Evolutionary conservation across 2,888 invertebrate species (phyloP).

Genomic region (Mechanitis messenoides): DNA sequence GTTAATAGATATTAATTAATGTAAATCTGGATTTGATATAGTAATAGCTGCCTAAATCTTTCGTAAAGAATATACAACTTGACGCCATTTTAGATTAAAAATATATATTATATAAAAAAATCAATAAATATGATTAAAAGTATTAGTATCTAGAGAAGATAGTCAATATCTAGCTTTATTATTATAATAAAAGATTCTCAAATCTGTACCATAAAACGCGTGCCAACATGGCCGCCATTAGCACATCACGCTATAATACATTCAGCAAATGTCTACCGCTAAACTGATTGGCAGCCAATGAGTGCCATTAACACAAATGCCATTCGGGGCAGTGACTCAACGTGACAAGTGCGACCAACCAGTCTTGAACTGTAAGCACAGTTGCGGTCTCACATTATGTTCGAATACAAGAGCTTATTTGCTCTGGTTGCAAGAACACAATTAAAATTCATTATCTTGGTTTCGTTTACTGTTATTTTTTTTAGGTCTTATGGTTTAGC

Average conservation of each 20-base stretch:
- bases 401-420: constrained; percentile 26
- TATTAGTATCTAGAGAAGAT: too few species aligned
- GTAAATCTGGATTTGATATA: too few species aligned
- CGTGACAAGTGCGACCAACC: constrained; percentile 42
- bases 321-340: constrained; percentile 51
- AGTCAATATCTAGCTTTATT: too few species aligned
- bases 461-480: constrained; percentile 30
- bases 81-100: too few species aligned
- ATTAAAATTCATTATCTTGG: constrained; percentile 54
- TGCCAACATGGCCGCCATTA: constrained; percentile 46
- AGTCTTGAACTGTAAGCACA: constrained; percentile 33
- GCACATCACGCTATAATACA: constrained; percentile 44
- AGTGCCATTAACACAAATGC: constrained; percentile 61
- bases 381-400: constrained; percentile 20
- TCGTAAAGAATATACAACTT: too few species aligned
- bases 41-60: too few species aligned
- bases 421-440: constrained; percentile 39
- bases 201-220: constrained; percentile 37
- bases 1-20: too few species aligned
- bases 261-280: constrained; percentile 55
- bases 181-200: too few species aligned
- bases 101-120: too few species aligned
- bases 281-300: constrained; percentile 66
- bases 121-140: too few species aligned
- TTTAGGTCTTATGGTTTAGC: constrained; percentile 20